Conservation (phyloP, 2,888 invertebrate genomes). For the Synanthedon formicaeformis region DNA sequence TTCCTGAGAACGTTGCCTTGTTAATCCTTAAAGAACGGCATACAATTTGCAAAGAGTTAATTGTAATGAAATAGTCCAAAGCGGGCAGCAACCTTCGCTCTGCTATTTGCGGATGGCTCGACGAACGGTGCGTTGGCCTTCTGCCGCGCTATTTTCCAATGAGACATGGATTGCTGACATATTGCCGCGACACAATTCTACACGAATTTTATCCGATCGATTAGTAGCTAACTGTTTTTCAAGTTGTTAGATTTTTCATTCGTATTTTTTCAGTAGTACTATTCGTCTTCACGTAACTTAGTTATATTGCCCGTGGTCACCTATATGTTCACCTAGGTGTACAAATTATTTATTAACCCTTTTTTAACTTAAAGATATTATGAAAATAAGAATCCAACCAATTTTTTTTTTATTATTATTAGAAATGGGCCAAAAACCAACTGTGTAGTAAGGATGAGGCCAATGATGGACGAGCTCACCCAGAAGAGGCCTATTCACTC, state of each 20-base stretch:
- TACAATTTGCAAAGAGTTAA: constrained; percentile 24
- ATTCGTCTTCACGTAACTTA: too few relatives aligned
- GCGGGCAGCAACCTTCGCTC: constrained; percentile 51
- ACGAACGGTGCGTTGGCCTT: constrained; percentile 59
- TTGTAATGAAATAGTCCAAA: constrained; percentile 42
- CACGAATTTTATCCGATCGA: constrained; percentile 3
- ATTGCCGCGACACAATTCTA: constrained; percentile 18
- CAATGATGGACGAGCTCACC: too few relatives aligned
- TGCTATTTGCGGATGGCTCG: constrained; percentile 53
- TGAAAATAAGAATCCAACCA: too few relatives aligned
- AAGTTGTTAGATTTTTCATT: neutral
- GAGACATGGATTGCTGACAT: constrained; percentile 35
- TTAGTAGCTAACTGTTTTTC: neutral
- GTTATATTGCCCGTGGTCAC: too few relatives aligned
- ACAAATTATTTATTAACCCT: too few relatives aligned
- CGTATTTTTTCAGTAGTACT: too few relatives aligned
- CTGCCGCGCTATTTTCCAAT: constrained; percentile 51
- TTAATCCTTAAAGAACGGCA: constrained; percentile 5
- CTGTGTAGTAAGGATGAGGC: too few relatives aligned
- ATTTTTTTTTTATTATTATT: too few relatives aligned
- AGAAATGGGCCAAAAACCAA: too few relatives aligned
- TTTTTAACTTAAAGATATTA: too few relatives aligned
- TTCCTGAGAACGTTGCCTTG: neutral
- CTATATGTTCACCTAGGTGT: too few relatives aligned
- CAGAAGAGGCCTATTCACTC: too few relatives aligned